A percentile compares a stretch with the other conserved stretches of the same genome.
Evolutionary conservation across 92 coral and sea anemone species (phyloP).

Genomic region (Palythoa heliodiscus): DNA sequence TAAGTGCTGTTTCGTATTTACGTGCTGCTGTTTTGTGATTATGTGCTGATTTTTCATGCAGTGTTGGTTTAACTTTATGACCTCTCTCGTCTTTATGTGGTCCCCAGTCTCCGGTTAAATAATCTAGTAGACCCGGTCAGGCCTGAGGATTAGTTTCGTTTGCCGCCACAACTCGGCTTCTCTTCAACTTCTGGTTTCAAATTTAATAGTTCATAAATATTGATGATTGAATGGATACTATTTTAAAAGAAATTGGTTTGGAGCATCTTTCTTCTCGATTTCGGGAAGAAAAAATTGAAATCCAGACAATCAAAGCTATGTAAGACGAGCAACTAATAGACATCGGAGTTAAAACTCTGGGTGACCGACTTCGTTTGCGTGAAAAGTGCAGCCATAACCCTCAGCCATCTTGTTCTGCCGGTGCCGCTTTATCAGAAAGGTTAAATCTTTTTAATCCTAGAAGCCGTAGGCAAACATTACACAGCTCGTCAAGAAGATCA

Average conservation of each 20-base stretch:
- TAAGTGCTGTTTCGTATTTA: slow-evolving; percentile 5
- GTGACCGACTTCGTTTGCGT: slow-evolving; percentile 56
- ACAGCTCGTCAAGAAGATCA: background rate
- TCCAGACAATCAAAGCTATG: slow-evolving; percentile 42
- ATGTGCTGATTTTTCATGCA: background rate
- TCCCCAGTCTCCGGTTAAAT: background rate
- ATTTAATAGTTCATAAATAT: background rate
- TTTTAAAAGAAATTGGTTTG: slow-evolving; percentile 42
- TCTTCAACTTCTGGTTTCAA: background rate
- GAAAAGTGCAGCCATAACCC: slow-evolving; percentile 35
- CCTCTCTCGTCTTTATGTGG: slow-evolving; percentile 8
- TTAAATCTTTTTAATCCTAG: slow-evolving; percentile 31
- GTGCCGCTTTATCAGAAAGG: slow-evolving; percentile 35
- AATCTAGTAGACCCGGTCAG: slow-evolving; percentile 14
- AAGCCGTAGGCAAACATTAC: slow-evolving; percentile 27
- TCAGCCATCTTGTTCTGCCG: slow-evolving; percentile 37
- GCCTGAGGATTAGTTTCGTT: slow-evolving; percentile 1
- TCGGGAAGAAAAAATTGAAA: slow-evolving; percentile 45
- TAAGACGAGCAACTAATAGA: slow-evolving; percentile 47
- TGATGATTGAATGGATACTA: slow-evolving; percentile 28
- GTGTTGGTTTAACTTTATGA: background rate
- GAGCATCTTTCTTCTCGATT: slow-evolving; percentile 27
- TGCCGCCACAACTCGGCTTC: background rate
- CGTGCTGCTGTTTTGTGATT: background rate
- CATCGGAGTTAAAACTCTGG: slow-evolving; percentile 53